Base-by-base conservation (phyloP, 1,140 invertebrate genomes). In the Magallana ariakensis region DNA sequence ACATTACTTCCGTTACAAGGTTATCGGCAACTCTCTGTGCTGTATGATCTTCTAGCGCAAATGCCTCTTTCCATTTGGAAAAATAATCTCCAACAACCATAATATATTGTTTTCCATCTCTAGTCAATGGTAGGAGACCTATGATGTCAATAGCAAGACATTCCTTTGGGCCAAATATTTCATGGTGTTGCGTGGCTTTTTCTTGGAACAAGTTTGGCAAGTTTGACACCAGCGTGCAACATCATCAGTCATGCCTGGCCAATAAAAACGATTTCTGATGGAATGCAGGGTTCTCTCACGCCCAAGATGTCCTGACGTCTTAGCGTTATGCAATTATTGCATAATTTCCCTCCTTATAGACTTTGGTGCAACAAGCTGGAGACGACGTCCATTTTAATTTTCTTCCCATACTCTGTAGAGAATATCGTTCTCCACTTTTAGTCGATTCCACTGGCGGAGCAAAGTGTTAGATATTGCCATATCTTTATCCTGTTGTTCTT, bases 31-130 rank as follows among this genome's bases (percentile, higher is more conserved):
- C 80, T 3, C 33, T 57, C 19, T 22, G 5, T 1, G 84, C 80
- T 54, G 62, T 57, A 46, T 60, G 70, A 16, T 85, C 57, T 8
- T 57, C 26, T 22, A 88, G 46, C 0, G 70, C 22, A 33, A 66
- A 82, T 1, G 58, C 80, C 54, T 88, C 84, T 87, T 0, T 92
- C n/a, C n/a, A n/a, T n/a, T n/a, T n/a, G n/a, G n/a, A 91, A 33
- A 91, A 92, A 81, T 90, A 87, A 26, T 80, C 70, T 46, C 16
- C 33, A 1, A 55, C 62, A 10, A 80, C 55, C 19, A 80, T 6
- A 16, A 56, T 56, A 70, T 85, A 80, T 82, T 53, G 22, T n/a
- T 82, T 86, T 0, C 85, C 80, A 6, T 80, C 82, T 22, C 26
- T 4, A 16, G 75, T 82, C 16, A n/a, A 10, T 13, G 80, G 1